phyloP scores from a whole-genome alignment of 2,113 vertebrate species.

The Phalacrocorax pelagicus region DNA sequence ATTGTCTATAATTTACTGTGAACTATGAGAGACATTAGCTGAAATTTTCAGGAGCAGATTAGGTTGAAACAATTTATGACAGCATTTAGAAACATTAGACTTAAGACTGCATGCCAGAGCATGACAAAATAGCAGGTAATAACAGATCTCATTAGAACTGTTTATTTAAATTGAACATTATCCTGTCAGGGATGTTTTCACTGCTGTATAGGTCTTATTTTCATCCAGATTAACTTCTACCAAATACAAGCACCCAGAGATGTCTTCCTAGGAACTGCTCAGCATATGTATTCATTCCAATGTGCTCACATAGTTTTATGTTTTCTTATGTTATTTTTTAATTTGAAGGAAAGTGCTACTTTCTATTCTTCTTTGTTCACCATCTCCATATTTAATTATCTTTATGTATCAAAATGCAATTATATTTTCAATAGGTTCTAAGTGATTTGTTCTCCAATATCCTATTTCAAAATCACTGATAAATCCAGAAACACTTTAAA shows the following conservation, averaged over 20 bases:
- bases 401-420: neutral
- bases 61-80: slow-evolving; percentile 73
- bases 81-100: slow-evolving; percentile 64
- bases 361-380: neutral
- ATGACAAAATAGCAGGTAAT: slow-evolving; percentile 70
- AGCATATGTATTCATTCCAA: neutral
- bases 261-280: neutral
- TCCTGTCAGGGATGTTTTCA: slow-evolving; percentile 69
- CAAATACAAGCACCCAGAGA: neutral
- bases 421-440: neutral
- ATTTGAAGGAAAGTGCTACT: neutral
- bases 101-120: slow-evolving; percentile 63
- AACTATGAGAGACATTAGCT: slow-evolving; percentile 43
- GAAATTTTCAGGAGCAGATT: slow-evolving; percentile 68
- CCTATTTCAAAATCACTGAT: neutral
- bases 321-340: neutral
- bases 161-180: slow-evolving; percentile 78
- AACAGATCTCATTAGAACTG: slow-evolving; percentile 76
- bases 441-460: neutral
- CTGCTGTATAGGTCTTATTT: slow-evolving; percentile 44
- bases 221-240: slow-evolving; percentile 42
- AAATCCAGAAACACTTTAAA: neutral
- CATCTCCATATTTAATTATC: neutral
- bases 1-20: neutral
- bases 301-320: neutral